Evolutionary conservation across 2,797 vertebrate genomes (phyloP), one percentile per base, ranked within the genome.

Genomic region (Hyperoplus lanceolatus): DNA sequence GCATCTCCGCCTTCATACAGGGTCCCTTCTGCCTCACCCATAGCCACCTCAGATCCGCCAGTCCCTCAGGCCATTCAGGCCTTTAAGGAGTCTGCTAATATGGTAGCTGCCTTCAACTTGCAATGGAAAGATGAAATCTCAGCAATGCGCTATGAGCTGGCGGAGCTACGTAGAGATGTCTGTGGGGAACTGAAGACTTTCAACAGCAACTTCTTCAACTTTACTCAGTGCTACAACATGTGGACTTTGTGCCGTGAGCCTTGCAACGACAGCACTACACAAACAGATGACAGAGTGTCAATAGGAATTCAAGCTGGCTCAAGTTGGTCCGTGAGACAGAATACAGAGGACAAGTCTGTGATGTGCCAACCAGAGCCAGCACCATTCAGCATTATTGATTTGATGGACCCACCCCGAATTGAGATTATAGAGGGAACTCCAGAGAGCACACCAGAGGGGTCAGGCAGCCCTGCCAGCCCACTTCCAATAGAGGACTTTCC

Each of bases 181-280:
- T 96, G 96, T 12, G 94, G 95, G 11, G 96, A 96, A 84, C 67
- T 96, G 73, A 96, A 96, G 89, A 96, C 96, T 64, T 96, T 96
- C 85, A 96, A 96, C 94, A 96, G 95, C 88, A 96, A 96, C 93
- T 96, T 96, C 93, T 96, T 96, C 87, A 96, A 96, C 91, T 96
- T 96, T 79, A 96, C 96, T 68, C 95, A 96, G 94, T 96, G 95
- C 90, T 96, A 96, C 89, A 96, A 96, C 71, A 95, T 96, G 94
- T 96, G 96, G 96, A 95, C 94, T 55, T 92, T 96, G 89, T 95
- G 96, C 82, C 92, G 95, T 57, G 95, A 96, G 84, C 93, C 91
- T 4, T 94, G 92, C 89, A 95, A 86, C 10, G 93, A 94, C 84
- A 91, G 90, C 80, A 88, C 93, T 65, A 94, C 94, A 1, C 95